Percentiles rank a stretch among this genome's conserved stretches.
Conservation (phyloP, 2,888 invertebrate genomes). For the Bugula neritina region DNA sequence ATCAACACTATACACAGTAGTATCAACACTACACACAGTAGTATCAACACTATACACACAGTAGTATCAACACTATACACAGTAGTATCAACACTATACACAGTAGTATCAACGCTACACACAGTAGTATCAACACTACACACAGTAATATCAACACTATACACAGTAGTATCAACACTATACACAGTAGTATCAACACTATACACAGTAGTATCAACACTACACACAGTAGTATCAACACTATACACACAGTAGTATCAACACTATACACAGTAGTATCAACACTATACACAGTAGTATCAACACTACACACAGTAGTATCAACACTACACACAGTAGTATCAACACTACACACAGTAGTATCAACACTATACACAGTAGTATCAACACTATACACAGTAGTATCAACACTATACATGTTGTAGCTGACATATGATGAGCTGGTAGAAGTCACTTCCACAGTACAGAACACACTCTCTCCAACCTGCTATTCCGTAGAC, state of each 20-base stretch:
- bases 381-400: no score
- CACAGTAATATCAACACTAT: no score
- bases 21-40: no score
- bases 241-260: not conserved
- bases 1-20: not conserved
- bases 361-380: not conserved
- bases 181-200: not conserved
- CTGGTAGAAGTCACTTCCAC: not conserved
- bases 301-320: not conserved
- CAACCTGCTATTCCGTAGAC: slow-evolving; percentile 5
- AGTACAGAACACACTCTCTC: not conserved
- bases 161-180: not conserved
- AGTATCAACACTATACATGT: not conserved
- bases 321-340: not conserved
- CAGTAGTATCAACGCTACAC: no score
- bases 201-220: no score
- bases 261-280: not conserved
- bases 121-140: not conserved
- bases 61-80: no score
- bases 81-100: not conserved
- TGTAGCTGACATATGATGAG: slow-evolving; percentile 1
- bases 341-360: not conserved
- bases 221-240: not conserved
- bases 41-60: not conserved
- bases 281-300: not conserved